Base-by-base conservation (phyloP, 1,140 invertebrate species). In the Saxidomus purpurata region DNA sequence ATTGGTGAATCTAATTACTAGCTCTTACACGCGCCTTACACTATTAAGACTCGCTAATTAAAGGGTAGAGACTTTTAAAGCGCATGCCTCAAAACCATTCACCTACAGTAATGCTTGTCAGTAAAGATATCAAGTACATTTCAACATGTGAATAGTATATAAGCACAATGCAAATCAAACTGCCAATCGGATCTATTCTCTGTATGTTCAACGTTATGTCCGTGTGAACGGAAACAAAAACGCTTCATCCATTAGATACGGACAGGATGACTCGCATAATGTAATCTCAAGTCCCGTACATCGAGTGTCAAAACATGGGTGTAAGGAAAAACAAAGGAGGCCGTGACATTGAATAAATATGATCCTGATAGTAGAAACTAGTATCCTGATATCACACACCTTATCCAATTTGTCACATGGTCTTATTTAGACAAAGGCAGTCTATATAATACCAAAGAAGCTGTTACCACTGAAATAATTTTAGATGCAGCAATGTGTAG, bases 91-190 rank as follows among this genome's bases (percentile, higher is more conserved):
- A 47, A 43, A 82, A 63, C 34, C 80, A 82, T 25, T 82, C 61
- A 59, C 28, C 9, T 63, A 47, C 52, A 31, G 61, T 47, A 22
- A 31, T 40, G 49, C 55, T 67, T 47, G 59, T 67, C 55, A 22
- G n/a, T 63, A 43, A 63, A 43, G 36, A 67, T 82, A 82, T 63
- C 80, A 82, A 82, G 52, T 82, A 82, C 80, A 63, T 79, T 55
- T 17, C 76, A 55, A 47, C 15, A 8, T 36, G 17, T 34, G 76
- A 55, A 31, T 49, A 28, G 28, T 59, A 22, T 79, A 36, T 0
- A 28, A 34, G 28, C 76, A 38, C 11, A n/a, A 71, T 4, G 34
- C 67, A 36, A 71, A 71, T 71, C 67, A 19, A 28, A 8, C n/a
- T 38, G 19, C 34, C 67, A 71, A 71, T 40, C 67, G n/a, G 17